Conservation (phyloP, 2,113 vertebrate genomes). For the Dasyurus viverrinus region DNA sequence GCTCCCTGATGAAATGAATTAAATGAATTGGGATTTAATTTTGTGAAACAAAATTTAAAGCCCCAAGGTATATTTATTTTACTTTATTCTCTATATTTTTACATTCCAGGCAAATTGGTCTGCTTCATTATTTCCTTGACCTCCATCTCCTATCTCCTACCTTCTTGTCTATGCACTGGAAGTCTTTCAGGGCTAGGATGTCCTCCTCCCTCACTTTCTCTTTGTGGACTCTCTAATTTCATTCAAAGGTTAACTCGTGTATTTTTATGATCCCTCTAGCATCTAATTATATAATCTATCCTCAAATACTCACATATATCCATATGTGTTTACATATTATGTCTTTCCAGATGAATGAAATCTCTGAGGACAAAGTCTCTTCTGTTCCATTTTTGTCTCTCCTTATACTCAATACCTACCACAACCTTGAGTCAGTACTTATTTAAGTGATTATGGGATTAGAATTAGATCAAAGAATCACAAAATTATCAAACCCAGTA, state of each 20-base stretch:
- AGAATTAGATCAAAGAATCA: neutral
- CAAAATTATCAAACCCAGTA: neutral
- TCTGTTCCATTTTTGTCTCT: neutral
- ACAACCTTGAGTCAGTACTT: neutral
- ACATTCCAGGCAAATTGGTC: neutral
- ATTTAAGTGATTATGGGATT: neutral
- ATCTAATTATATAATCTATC: neutral
- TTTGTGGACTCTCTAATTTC: neutral
- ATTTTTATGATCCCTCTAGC: neutral
- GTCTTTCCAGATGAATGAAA: neutral
- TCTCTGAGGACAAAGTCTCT: neutral
- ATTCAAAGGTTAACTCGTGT: neutral
- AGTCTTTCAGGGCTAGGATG: neutral
- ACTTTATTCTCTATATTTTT: neutral
- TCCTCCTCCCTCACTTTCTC: neutral
- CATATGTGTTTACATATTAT: neutral
- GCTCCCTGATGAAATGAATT: neutral
- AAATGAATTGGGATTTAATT: neutral
- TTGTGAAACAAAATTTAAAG: constrained; percentile 14
- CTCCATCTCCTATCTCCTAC: neutral
- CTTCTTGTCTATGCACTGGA: neutral
- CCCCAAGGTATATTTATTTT: neutral
- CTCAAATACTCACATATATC: neutral
- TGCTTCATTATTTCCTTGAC: neutral
- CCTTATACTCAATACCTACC: neutral